Conservation (phyloP, 1,140 invertebrate genomes). For the Drosophila sucinea region DNA sequence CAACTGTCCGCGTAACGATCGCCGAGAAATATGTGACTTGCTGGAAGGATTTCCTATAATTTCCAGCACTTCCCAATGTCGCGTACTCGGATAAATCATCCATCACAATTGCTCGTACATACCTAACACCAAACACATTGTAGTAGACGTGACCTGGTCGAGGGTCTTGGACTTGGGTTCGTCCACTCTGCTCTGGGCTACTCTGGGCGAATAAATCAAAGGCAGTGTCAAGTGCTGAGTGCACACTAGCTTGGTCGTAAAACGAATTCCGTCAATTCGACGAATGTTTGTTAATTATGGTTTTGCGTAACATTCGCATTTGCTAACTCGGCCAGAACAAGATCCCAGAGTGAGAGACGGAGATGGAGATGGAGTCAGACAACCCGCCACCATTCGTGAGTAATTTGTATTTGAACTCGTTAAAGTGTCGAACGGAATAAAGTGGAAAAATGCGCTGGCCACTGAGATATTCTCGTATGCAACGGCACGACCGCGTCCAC, state of each 20-base stretch:
- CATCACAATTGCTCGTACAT: not conserved
- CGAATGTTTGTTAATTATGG: constrained; percentile 79
- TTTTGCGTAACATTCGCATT: constrained; percentile 73
- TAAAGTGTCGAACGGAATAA: constrained; percentile 74
- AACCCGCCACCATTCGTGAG: constrained; percentile 56
- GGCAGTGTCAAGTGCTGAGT: constrained; percentile 25
- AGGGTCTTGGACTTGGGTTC: not conserved
- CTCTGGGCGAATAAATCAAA: constrained; percentile 69
- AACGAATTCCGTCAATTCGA: constrained; percentile 62
- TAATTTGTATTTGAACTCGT: constrained; percentile 77
- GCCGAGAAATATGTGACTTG: constrained; percentile 65
- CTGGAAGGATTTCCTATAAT: constrained; percentile 77
- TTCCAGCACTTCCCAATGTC: constrained; percentile 56
- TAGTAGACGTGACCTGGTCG: constrained; percentile 18
- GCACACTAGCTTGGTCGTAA: constrained; percentile 55
- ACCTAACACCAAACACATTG: not conserved
- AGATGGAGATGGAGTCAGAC: not conserved
- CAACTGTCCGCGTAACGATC: constrained; percentile 52
- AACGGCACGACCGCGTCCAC: constrained; percentile 60
- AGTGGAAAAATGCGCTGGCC: constrained; percentile 43
- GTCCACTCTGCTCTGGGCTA: not conserved
- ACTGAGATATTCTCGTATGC: constrained; percentile 65
- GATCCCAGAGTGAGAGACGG: not conserved
- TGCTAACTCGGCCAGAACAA: constrained; percentile 25
- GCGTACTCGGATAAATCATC: constrained; percentile 56